phyloP scores from a whole-genome alignment of 92 coral and sea anemone genomes.

The Bergia puertoricense region DNA sequence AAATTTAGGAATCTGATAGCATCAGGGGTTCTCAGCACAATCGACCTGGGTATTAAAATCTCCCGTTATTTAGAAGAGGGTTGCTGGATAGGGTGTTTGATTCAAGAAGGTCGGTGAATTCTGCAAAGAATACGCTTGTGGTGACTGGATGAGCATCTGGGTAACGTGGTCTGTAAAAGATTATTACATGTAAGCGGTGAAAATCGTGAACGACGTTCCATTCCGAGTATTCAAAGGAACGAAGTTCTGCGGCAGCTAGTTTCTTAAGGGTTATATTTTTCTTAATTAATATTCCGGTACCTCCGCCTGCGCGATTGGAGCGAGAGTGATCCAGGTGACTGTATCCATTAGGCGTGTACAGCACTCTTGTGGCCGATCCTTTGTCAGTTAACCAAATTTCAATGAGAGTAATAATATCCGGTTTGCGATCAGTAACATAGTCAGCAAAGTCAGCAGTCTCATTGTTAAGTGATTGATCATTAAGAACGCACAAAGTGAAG shows the following conservation, averaged over 20 bases:
- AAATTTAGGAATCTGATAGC: no score
- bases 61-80: no score
- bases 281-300: constrained; percentile 2
- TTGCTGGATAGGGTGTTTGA: no score
- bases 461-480: constrained; percentile 29
- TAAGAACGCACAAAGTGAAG: background rate
- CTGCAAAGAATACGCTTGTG: no score
- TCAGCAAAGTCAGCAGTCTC: constrained; percentile 28
- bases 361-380: background rate
- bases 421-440: constrained; percentile 8
- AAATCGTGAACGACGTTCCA: background rate
- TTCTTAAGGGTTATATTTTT: background rate
- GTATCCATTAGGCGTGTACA: background rate
- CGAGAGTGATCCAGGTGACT: background rate
- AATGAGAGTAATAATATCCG: constrained; percentile 19
- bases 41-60: no score
- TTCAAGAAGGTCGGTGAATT: no score
- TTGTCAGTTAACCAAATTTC: background rate
- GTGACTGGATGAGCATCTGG: no score
- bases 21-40: no score
- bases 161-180: constrained; percentile 2
- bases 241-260: constrained; percentile 22
- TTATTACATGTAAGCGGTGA: background rate
- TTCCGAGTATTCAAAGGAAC: constrained; percentile 20
- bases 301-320: background rate